Base-by-base conservation (phyloP, 2,797 vertebrate species). In the Oreochromis mossambicus region DNA sequence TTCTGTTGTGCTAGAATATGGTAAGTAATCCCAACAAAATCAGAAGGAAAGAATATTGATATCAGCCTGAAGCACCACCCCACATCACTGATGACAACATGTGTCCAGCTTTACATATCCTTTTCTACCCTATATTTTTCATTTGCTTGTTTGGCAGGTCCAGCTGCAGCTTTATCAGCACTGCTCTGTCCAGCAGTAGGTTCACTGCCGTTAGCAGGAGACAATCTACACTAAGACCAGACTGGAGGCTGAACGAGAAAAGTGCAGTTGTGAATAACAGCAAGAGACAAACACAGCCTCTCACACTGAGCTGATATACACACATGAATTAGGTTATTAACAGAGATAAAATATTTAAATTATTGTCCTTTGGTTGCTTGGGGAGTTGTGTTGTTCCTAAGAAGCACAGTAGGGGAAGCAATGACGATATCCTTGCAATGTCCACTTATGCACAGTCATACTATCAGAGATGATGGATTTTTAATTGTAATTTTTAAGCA, bases 391-490 rank as follows among this genome's bases (percentile, higher is more conserved):
- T 13, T 38, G 11, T 21, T 66, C 4, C 61, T 66, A 66, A 66
- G 61, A 3, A 24, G 36, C 36, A 68, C 0, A 21, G 12, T 0
- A 43, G 13, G 9, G 21, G 21, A 70, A 26, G 66, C 5, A 5
- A 21, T 41, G n/a, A 46, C 1, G 21, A 46, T 43, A 26, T 46
- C 0, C 41, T 43, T 70, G 68, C 68, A 26, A 12, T 48, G 41
- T 73, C 24, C 5, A 70, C 41, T 70, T 17, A 48, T 17, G 24
- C 0, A 0, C 5, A 4, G 21, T 46, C 15, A 15, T 46, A 17
- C 41, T 29, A 29, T 48, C 21, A 73, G 15, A 26, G 41, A 46
- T 26, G 24, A 24, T 29, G 41, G 66, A 46, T 70, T 17, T 48
- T 29, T 29, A 73, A 48, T 6, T 26, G 21, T 70, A n/a, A n/a